Conservation (phyloP, 1,140 invertebrate genomes). For the Zaprionus inermis region DNA sequence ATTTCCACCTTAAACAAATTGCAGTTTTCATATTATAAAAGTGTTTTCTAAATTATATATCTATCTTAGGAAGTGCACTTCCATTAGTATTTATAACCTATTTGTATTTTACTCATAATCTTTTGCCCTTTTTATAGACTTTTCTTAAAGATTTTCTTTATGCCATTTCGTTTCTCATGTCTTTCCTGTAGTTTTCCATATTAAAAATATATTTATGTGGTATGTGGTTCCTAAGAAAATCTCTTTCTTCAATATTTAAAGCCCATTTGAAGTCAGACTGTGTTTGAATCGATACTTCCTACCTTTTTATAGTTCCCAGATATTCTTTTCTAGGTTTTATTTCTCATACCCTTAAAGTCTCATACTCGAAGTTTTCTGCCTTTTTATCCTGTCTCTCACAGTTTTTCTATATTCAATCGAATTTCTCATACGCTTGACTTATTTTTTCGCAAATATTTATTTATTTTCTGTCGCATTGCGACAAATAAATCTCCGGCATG, state of each 20-base stretch:
- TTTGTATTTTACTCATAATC: background rate
- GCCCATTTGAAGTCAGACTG: background rate
- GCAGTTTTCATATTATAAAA: background rate
- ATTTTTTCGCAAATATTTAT: constrained; percentile 10
- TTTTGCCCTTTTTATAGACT: no score
- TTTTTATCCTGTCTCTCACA: background rate
- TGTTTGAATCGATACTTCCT: no score
- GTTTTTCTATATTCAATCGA: background rate
- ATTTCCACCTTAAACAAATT: background rate
- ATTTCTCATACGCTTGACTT: constrained; percentile 9
- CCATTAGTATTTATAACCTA: background rate
- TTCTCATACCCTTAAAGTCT: background rate
- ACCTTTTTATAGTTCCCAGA: no score
- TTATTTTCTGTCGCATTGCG: constrained; percentile 38
- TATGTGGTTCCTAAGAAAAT: background rate
- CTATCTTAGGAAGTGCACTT: background rate
- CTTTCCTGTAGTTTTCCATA: no score
- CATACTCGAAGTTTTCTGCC: background rate
- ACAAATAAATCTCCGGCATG: constrained; percentile 42
- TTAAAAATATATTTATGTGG: no score
- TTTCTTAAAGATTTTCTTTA: no score
- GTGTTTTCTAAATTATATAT: background rate
- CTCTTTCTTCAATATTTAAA: background rate
- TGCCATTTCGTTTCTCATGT: no score
- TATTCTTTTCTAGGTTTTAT: no score